These are phyloP conservation scores for Ooceraea biroi DNA, from an alignment of 1,140 invertebrate genomes.

Conservation along the genomic window DNA sequence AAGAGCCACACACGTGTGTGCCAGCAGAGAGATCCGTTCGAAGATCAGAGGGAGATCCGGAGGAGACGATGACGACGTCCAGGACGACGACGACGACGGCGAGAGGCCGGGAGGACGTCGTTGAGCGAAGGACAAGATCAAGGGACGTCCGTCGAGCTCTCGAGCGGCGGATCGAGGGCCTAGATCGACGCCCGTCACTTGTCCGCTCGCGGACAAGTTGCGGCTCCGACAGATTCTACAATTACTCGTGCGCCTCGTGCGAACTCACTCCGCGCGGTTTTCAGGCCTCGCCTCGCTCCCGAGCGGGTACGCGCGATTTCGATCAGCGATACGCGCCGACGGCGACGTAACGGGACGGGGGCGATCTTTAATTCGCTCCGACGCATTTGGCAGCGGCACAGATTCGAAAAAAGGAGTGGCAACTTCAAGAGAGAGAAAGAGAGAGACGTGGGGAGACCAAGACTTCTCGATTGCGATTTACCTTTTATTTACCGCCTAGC, in stretches of 20 bases:
- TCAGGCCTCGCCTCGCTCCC: too few species aligned
- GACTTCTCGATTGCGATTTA: neutral
- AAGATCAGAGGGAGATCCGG: conserved; percentile 76
- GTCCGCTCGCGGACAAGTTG: conserved; percentile 82
- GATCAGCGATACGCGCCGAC: too few species aligned
- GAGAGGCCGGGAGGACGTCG: conserved; percentile 54
- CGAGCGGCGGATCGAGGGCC: conserved; percentile 66
- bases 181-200: conserved; percentile 79
- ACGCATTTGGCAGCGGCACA: neutral
- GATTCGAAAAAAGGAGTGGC: neutral
- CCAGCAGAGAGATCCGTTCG: conserved; percentile 69
- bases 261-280: conserved; percentile 80
- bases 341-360: neutral
- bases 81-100: conserved; percentile 64
- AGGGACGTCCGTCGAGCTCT: conserved; percentile 57
- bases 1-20: neutral
- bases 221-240: conserved; percentile 83
- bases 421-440: neutral
- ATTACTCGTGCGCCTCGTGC: conserved; percentile 83
- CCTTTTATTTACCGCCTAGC: conserved; percentile 13
- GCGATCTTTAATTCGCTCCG: neutral
- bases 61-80: conserved; percentile 63
- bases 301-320: neutral
- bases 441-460: neutral
- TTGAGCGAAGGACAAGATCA: conserved; percentile 66